These are phyloP conservation scores for Acronicta psi DNA, from an alignment of 2,888 invertebrate genomes.

Conservation along the genomic window DNA sequence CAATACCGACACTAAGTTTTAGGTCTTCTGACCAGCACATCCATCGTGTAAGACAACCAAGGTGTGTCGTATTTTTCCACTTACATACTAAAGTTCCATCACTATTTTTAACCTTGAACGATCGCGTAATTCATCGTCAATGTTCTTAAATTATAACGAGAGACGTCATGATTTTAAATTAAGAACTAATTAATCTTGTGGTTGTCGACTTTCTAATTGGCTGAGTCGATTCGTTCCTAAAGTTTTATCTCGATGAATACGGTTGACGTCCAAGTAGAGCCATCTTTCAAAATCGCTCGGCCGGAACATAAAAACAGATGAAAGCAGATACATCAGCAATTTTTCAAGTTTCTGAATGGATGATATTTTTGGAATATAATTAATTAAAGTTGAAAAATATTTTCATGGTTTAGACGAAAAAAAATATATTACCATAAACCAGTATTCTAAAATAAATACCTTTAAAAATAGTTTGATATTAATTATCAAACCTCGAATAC, in stretches of 20 bases:
- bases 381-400: conserved; percentile 12
- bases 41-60: too few species aligned
- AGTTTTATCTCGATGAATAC: conserved; percentile 12
- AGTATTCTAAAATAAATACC: neutral
- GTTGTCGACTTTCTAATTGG: conserved; percentile 16
- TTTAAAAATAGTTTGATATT: neutral
- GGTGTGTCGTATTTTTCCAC: too few species aligned
- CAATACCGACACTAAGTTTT: too few species aligned
- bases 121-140: neutral
- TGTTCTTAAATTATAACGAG: neutral
- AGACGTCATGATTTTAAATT: conserved; percentile 7
- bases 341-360: neutral
- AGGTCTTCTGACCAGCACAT: too few species aligned
- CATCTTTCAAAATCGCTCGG: conserved; percentile 8
- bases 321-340: neutral
- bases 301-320: conserved; percentile 21
- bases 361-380: conserved; percentile 2
- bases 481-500: too few species aligned
- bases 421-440: too few species aligned
- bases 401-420: neutral
- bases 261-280: conserved; percentile 7
- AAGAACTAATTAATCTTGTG: conserved; percentile 17
- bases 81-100: too few species aligned
- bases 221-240: conserved; percentile 22
- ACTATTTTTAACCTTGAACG: too few species aligned